Conservation (phyloP, 2,888 invertebrate genomes). For the Petrolisthes manimaculis region DNA sequence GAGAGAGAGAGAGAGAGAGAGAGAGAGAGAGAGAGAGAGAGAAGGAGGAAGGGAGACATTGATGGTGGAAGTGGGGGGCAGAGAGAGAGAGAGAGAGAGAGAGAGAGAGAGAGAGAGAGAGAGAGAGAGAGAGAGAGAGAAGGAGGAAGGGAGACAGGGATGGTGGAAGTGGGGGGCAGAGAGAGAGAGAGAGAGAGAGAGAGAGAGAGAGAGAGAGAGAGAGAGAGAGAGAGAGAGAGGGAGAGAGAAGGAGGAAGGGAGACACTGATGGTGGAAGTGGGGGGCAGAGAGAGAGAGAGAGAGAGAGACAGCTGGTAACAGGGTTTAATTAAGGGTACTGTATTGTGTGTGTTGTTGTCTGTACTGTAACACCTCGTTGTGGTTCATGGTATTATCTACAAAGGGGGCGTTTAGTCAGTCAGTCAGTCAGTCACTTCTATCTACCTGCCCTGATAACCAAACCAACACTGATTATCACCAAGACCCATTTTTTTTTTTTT, state of each 20-base stretch:
- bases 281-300: neutral
- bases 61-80: neutral
- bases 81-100: neutral
- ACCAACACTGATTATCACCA: too few species aligned
- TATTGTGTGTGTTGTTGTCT: too few species aligned
- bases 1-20: neutral
- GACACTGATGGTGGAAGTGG: neutral
- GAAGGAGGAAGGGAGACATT: neutral
- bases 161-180: neutral
- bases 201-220: neutral
- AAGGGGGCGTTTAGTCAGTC: too few species aligned
- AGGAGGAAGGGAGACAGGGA: neutral
- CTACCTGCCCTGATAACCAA: too few species aligned
- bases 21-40: slow-evolving; percentile 13
- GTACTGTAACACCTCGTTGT: too few species aligned
- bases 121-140: neutral
- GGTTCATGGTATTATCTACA: too few species aligned
- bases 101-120: neutral
- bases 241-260: neutral
- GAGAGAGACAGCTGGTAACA: neutral
- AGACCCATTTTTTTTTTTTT: too few species aligned
- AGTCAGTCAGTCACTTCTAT: too few species aligned
- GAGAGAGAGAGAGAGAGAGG: neutral
- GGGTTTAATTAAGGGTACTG: neutral
- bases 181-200: neutral